Conservation (phyloP, 2,888 invertebrate genomes). For the Agrochola litura region DNA sequence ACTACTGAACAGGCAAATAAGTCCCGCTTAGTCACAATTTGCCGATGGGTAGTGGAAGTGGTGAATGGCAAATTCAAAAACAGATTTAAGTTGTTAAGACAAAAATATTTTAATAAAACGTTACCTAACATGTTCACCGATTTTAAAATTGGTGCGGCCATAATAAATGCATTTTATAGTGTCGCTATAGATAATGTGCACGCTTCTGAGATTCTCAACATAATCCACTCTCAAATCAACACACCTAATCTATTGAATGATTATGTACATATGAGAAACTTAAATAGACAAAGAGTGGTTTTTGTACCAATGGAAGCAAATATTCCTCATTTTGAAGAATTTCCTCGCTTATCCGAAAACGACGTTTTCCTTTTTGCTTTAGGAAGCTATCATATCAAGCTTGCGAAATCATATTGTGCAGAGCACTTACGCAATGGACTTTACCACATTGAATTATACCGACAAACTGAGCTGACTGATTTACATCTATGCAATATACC, state of each 20-base stretch:
- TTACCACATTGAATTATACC: too few species aligned
- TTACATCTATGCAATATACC: neutral
- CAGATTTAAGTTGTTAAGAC: slow-evolving; percentile 2
- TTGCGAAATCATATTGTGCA: neutral
- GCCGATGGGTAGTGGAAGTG: slow-evolving; percentile 7
- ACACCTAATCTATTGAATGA: neutral
- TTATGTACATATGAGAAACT: neutral
- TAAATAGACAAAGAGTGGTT: neutral
- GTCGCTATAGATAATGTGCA: too few species aligned
- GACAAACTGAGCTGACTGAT: neutral
- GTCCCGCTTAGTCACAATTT: slow-evolving; percentile 3
- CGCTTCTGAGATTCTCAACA: neutral
- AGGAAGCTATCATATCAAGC: neutral
- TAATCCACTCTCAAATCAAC: neutral
- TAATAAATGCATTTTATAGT: neutral
- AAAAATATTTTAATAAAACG: slow-evolving; percentile 1
- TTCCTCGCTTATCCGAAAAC: neutral
- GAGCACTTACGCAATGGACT: neutral
- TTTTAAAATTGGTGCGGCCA: slow-evolving; percentile 1
- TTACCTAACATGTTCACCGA: slow-evolving; percentile 1
- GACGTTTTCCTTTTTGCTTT: slow-evolving; percentile 1
- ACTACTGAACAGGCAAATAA: neutral
- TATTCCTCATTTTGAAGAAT: neutral
- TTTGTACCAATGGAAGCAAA: slow-evolving; percentile 3
- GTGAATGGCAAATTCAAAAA: slow-evolving; percentile 1